Evolutionary conservation across 2,888 invertebrate species (phyloP).

Genomic region (Drosophila emarginata): DNA sequence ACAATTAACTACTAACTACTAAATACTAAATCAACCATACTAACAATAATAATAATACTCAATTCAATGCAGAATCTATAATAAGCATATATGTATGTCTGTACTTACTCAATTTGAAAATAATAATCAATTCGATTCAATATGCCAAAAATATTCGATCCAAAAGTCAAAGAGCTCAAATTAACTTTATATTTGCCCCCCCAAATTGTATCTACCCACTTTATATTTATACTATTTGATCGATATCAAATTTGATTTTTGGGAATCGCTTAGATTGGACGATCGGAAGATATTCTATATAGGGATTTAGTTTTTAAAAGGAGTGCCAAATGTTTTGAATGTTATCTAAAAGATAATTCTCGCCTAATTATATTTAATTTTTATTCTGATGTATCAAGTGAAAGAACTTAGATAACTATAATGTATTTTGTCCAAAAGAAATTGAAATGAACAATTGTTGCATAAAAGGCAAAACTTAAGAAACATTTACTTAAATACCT

Average conservation of each 20-base stretch:
- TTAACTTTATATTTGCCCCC: neutral
- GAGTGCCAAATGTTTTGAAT: constrained; percentile 19
- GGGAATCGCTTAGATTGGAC: constrained; percentile 12
- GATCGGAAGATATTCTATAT: neutral
- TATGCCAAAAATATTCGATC: constrained; percentile 8
- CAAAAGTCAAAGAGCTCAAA: constrained; percentile 14
- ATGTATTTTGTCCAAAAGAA: constrained; percentile 62
- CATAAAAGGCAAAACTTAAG: constrained; percentile 39
- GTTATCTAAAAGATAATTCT: constrained; percentile 13
- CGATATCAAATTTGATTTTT: constrained; percentile 35
- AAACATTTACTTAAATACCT: constrained; percentile 67
- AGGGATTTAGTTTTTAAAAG: constrained; percentile 6
- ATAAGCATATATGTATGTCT: constrained; percentile 19
- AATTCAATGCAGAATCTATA: constrained; percentile 20
- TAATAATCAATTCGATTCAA: neutral
- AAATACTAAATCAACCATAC: constrained; percentile 25
- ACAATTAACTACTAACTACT: constrained; percentile 35
- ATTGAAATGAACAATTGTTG: constrained; percentile 21
- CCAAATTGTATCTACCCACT: neutral
- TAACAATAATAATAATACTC: constrained; percentile 32
- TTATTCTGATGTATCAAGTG: constrained; percentile 18
- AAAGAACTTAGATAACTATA: constrained; percentile 37
- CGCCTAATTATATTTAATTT: constrained; percentile 2
- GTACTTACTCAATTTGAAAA: constrained; percentile 28
- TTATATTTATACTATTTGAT: constrained; percentile 17